Evolutionary conservation across 23 tunicate genomes (phyloP), one percentile per base, ranked within the genome.

Genomic region (Styela clava): DNA sequence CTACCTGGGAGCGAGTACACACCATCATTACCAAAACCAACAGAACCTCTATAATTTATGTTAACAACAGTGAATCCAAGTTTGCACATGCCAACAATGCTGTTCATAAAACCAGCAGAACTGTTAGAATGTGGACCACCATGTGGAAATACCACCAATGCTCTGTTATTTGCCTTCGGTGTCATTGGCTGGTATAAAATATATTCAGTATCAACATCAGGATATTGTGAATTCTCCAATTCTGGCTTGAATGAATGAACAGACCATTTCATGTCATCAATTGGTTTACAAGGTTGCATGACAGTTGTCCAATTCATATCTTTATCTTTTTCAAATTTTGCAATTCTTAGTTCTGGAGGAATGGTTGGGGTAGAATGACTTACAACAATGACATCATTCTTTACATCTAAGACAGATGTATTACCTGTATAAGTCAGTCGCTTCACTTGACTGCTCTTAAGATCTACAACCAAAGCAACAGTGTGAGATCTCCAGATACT

Each of bases 21-120:
- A 16, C 71, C 28, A 73, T 95, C 74, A 61, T 89, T 88, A 2
- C 95, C 95, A 83, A 88, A 95, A 16, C 99, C 99, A 2, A 68
- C 29, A 3, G 92, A 86, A 12, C 99, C 99, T 37, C 95, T 68
- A 52, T 82, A 95, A 73, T 95, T 95, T 25, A 88, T 71, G 70
- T 83, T 63, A 19, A 85, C 61, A 64, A 95, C 90, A 73, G 87
- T 85, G 62, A 74, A 95, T 0, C 95, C 91, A 26, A 89, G 76
- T 61, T 84, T 64, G 34, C 79, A 74, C 52, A 92, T 52, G 2
- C 74, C 80, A 22, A 67, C 81, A 5, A 76, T 22, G 25, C 62
- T 1, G 12, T 52, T 36, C 30, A 29, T 90, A 68, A 92, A 92
- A 2, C 71, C 83, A 36, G 88, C 35, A 29, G 73, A 16, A 36